These are phyloP conservation scores for Junonia oenone DNA, from an alignment of 2,888 invertebrate genomes.

Conservation along the genomic window DNA sequence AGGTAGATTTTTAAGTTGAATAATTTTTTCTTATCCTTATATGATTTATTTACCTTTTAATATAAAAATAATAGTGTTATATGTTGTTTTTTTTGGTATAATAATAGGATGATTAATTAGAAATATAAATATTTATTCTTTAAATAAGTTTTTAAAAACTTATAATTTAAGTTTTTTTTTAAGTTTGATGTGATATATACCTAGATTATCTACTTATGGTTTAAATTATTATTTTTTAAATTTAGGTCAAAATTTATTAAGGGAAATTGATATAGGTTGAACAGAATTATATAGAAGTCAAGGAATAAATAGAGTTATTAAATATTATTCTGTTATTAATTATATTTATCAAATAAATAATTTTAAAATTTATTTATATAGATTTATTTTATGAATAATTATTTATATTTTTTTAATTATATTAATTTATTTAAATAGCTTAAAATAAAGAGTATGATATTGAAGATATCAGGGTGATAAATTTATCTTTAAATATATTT, in stretches of 20 bases:
- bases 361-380: not conserved
- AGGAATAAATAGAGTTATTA: constrained; percentile 7
- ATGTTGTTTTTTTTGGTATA: constrained; percentile 63
- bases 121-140: constrained; percentile 59
- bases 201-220: constrained; percentile 63
- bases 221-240: constrained; percentile 66
- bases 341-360: not conserved
- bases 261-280: constrained; percentile 72
- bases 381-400: not conserved
- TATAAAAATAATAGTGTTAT: constrained; percentile 76
- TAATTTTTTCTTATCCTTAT: constrained; percentile 73
- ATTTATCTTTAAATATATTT: not conserved
- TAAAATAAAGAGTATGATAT: not conserved
- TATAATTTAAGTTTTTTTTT: constrained; percentile 53
- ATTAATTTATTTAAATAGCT: not conserved
- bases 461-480: not conserved
- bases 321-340: not conserved
- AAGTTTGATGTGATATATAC: constrained; percentile 76
- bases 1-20: constrained; percentile 75
- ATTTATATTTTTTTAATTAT: not conserved
- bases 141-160: constrained; percentile 56
- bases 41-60: constrained; percentile 74
- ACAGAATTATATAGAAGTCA: constrained; percentile 52
- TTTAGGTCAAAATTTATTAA: constrained; percentile 55
- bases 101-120: constrained; percentile 62